Percentiles rank a stretch among this genome's conserved stretches.
These are phyloP conservation scores for Peromyscus nudipes DNA, from an alignment of 2,797 vertebrate genomes.

Conservation along the genomic window DNA sequence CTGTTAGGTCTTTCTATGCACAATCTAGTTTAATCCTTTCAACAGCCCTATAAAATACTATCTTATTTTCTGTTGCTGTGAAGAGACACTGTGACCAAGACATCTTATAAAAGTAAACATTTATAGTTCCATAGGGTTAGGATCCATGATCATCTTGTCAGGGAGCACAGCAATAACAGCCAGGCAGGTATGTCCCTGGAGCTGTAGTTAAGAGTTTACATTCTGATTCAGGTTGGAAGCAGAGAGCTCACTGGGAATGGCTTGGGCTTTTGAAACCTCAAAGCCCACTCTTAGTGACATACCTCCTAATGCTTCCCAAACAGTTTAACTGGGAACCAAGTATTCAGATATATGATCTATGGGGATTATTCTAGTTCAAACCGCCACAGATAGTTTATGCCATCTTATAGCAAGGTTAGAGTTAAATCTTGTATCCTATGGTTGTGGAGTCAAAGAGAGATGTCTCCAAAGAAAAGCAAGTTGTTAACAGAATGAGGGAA, in stretches of 20 bases:
- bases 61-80: neutral
- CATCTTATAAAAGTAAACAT: neutral
- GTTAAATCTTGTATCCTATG: neutral
- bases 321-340: neutral
- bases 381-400: neutral
- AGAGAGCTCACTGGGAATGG: too few species aligned
- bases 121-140: neutral
- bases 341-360: neutral
- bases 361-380: neutral
- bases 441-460: neutral
- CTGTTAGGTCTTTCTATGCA: constrained; percentile 13
- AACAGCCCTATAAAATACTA: neutral
- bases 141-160: neutral
- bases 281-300: too few species aligned
- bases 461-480: constrained; percentile 53
- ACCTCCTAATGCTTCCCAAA: neutral
- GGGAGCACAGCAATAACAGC: neutral
- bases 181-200: neutral
- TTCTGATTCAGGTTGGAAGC: too few species aligned
- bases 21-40: constrained; percentile 8
- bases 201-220: too few species aligned
- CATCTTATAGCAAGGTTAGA: neutral
- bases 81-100: neutral
- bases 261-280: too few species aligned
- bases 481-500: constrained; percentile 24